Evolutionary conservation across 1,140 invertebrate species (phyloP), one percentile per base, ranked within the genome.

Genomic region (Holcopasites calliopsidis): DNA sequence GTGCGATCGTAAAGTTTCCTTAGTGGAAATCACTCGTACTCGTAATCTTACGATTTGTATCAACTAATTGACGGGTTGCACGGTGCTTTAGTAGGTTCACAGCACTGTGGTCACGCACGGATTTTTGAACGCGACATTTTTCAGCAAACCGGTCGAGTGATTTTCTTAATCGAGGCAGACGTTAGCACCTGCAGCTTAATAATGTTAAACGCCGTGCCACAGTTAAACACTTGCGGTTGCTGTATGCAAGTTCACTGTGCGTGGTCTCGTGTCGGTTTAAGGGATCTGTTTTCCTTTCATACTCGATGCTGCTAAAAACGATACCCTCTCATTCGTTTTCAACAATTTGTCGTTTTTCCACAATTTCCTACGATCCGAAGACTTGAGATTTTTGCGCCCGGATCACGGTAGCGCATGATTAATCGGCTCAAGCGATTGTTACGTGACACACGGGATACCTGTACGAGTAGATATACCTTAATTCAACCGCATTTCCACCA

Each of bases 131-230:
- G 38, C 18, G 26, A 35, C 60, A 49, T 73, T 75, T 76, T 76
- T 66, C 38, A 26, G 28, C 18, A 16, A 65, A 79, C 28, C 72
- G 65, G 23, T 70, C 40, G n/a, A n/a, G 47, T 61, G 55, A 71
- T 82, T 80, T 80, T 54, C 72, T 75, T 35, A 57, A 58, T 80
- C 66, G 60, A 23, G 16, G 54, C 38, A 23, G 57, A 57, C 76
- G 61, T 54, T 80, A 70, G 69, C 69, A 26, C 38, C 18, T 66
- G 49, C 61, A n/a, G 62, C 38, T 47, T 78, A 80, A 80, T 80
- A 74, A 80, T 40, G 78, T 47, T 68, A 62, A 74, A 70, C 57
- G 74, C 49, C 50, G 77, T 57, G 68, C 49, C 35, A 55, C n/a
- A 16, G 42, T 47, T 49, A 60, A 72, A 58, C 52, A 54, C 49